Base-by-base conservation (phyloP, 2,888 invertebrate genomes). In the Subacronicta megacephala region DNA sequence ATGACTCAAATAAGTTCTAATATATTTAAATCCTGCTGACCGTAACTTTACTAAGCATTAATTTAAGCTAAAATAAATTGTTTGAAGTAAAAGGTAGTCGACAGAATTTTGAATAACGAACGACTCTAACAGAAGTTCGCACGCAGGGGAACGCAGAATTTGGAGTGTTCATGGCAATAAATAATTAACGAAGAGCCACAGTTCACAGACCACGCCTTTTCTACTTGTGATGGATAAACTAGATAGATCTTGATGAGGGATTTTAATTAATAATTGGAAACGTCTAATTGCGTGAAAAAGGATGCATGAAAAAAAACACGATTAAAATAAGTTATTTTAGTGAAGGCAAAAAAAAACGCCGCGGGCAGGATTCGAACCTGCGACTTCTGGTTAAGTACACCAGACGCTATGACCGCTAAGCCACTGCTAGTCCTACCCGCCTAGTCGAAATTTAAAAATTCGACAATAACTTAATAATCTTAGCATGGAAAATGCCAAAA, bases 191-290 rank as follows among this genome's bases (percentile, higher is more conserved):
- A 56, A 62, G 69, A 64, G 63, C 67, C 59, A 49, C 62, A 60
- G 78, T 72, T 70, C 76, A 81, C 75, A 81, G 74, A 77, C 77
- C 76, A 75, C 63, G 56, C 47, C 64, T 20, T 50, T 56, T 41
- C 38, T 54, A 49, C 56, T 65, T 54, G 58, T 50, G 47, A 58
- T 68, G 62, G 71, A 66, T 72, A 66, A 72, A 70, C 63, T 69
- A n/a, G 79, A 71, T 72, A 75, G 57, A 75, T 74, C 76, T 77
- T 88, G 88, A 87, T 80, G 80, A 88, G 88, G 89, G 86, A 87
- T 64, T 61, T 70, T 67, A 81, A 81, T 82, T 75, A n/a, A 83
- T 81, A 82, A 84, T 84, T 82, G 54, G 33, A n/a, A n/a, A n/a
- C n/a, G n/a, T n/a, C n/a, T n/a, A n/a, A n/a, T n/a, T n/a, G n/a